Percentiles rank a stretch among this genome's conserved stretches.
Conservation (phyloP, 1,140 invertebrate species). For the Armadillidium nasatum region DNA sequence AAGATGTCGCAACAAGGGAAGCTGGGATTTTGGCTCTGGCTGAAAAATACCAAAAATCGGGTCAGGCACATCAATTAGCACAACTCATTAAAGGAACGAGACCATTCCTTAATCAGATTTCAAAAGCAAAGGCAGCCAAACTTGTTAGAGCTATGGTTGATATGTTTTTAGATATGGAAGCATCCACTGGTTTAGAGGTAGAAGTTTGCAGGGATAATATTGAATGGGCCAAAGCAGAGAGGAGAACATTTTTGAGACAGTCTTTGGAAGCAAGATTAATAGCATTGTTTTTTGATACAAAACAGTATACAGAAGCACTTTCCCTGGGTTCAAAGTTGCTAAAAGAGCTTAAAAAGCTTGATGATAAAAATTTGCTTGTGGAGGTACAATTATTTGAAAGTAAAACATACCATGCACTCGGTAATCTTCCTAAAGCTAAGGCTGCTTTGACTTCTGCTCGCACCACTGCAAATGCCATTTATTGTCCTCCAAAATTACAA, state of each 20-base stretch:
- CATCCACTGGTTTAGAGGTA: slow-evolving; percentile 78
- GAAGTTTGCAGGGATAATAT: slow-evolving; percentile 88
- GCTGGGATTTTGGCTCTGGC: slow-evolving; percentile 84
- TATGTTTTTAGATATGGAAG: slow-evolving; percentile 94
- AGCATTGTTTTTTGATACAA: slow-evolving; percentile 89
- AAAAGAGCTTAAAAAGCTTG: slow-evolving; percentile 94
- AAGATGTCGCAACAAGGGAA: slow-evolving; percentile 79
- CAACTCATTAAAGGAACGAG: slow-evolving; percentile 88
- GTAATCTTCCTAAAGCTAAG: slow-evolving; percentile 93
- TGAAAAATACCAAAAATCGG: slow-evolving; percentile 82
- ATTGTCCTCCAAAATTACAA: slow-evolving; percentile 97
- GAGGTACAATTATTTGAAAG: slow-evolving; percentile 95
- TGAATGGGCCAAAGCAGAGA: slow-evolving; percentile 97
- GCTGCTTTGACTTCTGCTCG: slow-evolving; percentile 95
- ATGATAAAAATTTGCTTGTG: slow-evolving; percentile 97
- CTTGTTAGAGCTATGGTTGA: slow-evolving; percentile 93
- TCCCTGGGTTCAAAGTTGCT: slow-evolving; percentile 76
- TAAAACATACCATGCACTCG: slow-evolving; percentile 96
- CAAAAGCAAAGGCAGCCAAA: slow-evolving; percentile 98
- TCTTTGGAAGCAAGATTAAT: slow-evolving; percentile 89
- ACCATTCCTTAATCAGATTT: slow-evolving; percentile 85
- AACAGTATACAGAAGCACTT: slow-evolving; percentile 80
- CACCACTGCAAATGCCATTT: slow-evolving; percentile 98
- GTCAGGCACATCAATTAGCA: slow-evolving; percentile 87
- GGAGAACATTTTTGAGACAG: slow-evolving; percentile 92